These are phyloP conservation scores for Pterocles gutturalis DNA, from an alignment of 2,113 vertebrate genomes.

Conservation along the genomic window DNA sequence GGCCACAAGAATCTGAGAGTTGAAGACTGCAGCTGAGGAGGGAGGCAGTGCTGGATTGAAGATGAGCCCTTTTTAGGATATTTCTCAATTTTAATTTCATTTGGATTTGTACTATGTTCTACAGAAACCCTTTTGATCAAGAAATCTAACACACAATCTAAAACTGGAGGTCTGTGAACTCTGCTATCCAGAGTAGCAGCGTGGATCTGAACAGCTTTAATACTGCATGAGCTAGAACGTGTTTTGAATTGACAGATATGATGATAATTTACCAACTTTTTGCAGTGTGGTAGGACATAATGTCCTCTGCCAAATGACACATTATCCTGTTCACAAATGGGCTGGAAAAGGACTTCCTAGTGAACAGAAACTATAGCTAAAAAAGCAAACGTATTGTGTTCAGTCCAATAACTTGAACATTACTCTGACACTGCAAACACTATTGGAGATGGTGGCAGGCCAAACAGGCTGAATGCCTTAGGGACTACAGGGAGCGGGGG, in stretches of 20 bases:
- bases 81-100: not conserved
- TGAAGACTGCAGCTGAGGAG: not conserved
- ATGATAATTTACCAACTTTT: not conserved
- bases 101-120: not conserved
- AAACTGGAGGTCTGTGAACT: not conserved
- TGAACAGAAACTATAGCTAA: not conserved
- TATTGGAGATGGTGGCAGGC: not conserved
- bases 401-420: not conserved
- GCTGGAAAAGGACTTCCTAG: not conserved
- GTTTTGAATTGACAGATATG: not conserved
- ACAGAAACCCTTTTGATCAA: not conserved
- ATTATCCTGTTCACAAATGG: not conserved
- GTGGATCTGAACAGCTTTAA: not conserved
- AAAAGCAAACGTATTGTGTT: not conserved
- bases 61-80: not conserved
- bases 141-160: not conserved
- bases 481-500: not conserved
- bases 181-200: not conserved
- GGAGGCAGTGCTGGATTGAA: not conserved
- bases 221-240: not conserved
- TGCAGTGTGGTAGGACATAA: not conserved
- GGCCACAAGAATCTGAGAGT: not conserved
- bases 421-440: not conserved
- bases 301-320: not conserved
- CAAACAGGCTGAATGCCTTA: not conserved